Conservation (phyloP, 1,140 invertebrate species). For the Aleiodes sp. region DNA sequence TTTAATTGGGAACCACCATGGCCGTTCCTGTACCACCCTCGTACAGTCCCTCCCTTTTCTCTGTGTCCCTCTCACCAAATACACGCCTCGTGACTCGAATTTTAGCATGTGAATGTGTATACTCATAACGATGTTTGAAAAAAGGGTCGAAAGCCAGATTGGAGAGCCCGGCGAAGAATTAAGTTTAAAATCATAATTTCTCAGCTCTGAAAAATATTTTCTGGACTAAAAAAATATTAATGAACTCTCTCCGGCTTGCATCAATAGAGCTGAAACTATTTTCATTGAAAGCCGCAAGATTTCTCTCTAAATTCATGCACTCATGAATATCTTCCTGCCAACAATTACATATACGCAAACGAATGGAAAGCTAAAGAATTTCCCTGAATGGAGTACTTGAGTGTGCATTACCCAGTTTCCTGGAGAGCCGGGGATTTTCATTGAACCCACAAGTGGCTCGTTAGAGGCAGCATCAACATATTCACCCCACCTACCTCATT, state of each 20-base stretch:
- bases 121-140: neutral
- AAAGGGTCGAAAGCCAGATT: neutral
- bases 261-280: too few species aligned
- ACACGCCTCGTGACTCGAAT: slow-evolving; percentile 17
- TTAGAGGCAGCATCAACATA: neutral
- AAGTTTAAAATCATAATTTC: neutral
- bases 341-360: neutral
- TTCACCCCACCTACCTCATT: neutral
- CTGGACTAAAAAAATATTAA: neutral
- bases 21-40: slow-evolving; percentile 36
- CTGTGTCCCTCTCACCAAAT: slow-evolving; percentile 7
- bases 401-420: neutral
- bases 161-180: too few species aligned
- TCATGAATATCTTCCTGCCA: neutral
- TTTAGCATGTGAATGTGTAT: slow-evolving; percentile 13
- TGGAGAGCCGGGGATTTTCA: slow-evolving; percentile 25
- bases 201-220: neutral
- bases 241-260: too few species aligned
- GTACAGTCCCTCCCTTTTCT: slow-evolving; percentile 21
- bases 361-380: neutral
- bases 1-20: slow-evolving; percentile 59
- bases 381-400: neutral
- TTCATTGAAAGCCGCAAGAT: neutral
- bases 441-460: slow-evolving; percentile 35
- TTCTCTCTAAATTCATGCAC: neutral